phyloP scores from a whole-genome alignment of 1,140 invertebrate species.

The Spodoptera litura region DNA sequence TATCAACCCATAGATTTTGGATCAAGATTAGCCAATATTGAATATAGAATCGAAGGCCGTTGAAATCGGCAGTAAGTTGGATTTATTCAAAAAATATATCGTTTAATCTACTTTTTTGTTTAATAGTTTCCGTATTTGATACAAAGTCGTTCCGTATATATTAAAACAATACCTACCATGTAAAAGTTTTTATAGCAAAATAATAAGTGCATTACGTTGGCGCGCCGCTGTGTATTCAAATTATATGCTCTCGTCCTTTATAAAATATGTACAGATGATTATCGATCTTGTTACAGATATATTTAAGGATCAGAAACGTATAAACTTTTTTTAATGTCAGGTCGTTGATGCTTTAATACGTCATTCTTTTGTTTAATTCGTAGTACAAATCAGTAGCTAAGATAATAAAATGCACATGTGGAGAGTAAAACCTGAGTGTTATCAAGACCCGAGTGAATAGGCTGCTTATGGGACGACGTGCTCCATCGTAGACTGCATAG shows the following conservation, averaged over 20 bases:
- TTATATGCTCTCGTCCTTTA: constrained; percentile 18
- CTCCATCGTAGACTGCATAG: no score
- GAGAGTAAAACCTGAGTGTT: no score
- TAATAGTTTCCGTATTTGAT: not conserved
- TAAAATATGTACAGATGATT: constrained; percentile 1
- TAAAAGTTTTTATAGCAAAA: constrained; percentile 35
- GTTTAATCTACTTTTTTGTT: no score
- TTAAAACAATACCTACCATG: constrained; percentile 20
- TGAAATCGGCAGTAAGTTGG: no score
- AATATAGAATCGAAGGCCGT: no score
- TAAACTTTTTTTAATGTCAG: constrained; percentile 2
- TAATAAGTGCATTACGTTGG: constrained; percentile 25
- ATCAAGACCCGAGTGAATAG: no score
- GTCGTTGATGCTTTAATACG: constrained; percentile 14
- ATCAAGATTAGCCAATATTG: no score
- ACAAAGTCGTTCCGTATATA: not conserved
- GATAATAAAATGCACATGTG: no score
- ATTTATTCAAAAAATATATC: no score
- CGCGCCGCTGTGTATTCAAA: constrained; percentile 35
- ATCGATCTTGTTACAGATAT: constrained; percentile 11
- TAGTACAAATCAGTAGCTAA: no score
- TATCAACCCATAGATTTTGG: no score
- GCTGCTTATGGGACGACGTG: no score
- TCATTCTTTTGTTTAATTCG: constrained; percentile 6
- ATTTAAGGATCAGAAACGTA: not conserved